Evolutionary conservation across 1,140 invertebrate genomes (phyloP), one percentile per base, ranked within the genome.

Genomic region (Drosophila sulfurigaster): DNA sequence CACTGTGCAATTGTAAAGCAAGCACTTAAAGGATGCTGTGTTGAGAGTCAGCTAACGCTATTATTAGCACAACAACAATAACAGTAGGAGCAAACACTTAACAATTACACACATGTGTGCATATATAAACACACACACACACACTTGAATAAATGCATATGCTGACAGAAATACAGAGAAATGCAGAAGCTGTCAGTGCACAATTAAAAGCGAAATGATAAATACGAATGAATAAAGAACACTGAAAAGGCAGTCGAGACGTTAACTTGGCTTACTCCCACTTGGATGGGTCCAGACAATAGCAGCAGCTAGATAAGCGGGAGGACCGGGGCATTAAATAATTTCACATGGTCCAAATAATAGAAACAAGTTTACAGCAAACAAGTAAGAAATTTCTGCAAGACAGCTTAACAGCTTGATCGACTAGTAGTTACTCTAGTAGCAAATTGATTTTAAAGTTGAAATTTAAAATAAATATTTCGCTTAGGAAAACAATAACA

Each of bases 131-230:
- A 15, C n/a, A 62, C n/a, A 57, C n/a, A 65, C 15, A 45, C 46
- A 70, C 15, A 16, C 20, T 25, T 25, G 20, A 11, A 56, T 20
- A 63, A 41, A 51, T 10, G 35, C 16, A 32, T 16, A 48, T 41
- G 43, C 30, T n/a, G 32, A 56, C 11, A 54, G n/a, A 41, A 6
- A 43, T 2, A 59, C 41, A 43, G 28, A n/a, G 28, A 52, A 13
- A n/a, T 52, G 51, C 43, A 51, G 28, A 25, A 58, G 52, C 52
- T 41, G 60, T 54, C 41, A 58, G 67, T 65, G 81, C 78, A 79
- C 81, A 85, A 85, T 85, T 85, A 85, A 85, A 85, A 85, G 81
- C 74, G 81, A 81, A 81, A 85, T 82, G 81, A 85, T 85, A 85
- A 85, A 85, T 73, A 85, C 81, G 80, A 85, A 76, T 76, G 75